Evolutionary conservation across 2,888 invertebrate genomes (phyloP), one percentile per base, ranked within the genome.

Genomic region (Operophtera brumata): DNA sequence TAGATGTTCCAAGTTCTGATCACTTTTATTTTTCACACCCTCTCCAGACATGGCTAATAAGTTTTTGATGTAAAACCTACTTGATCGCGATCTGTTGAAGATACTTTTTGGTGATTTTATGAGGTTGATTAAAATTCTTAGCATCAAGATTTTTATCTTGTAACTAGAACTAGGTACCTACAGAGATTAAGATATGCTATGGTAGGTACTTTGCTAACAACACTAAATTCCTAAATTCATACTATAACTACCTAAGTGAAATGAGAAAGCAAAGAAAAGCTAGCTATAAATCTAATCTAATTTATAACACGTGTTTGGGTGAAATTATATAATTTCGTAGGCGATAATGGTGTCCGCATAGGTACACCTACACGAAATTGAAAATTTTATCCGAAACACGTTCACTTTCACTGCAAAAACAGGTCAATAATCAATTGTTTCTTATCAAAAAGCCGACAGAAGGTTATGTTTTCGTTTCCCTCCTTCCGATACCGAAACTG

Each of bases 31-130:
- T 75, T 82, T 82, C 0, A 62, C 53, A 43, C 64, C 50, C 8
- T 71, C 69, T 47, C 62, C 67, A 8, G 77, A 73, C 84, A 86
- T 85, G 49, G 62, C 74, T 10, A 65, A 26, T 14, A 61, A 44
- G 35, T 64, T 68, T 45, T 47, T 47, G 5, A 44, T 36, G 10
- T n/a, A 44, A 45, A 48, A 42, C n/a, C 30, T 41, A 20, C 46
- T 48, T 44, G 32, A 26, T 44, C 30, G 35, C 7, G 39, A 14
- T 46, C 36, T 59, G n/a, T 37, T 51, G 48, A 58, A 57, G 20
- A 64, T 57, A 55, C 25, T 64, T 48, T 52, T 56, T 12, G 57
- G 53, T 55, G 60, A 62, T 49, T 44, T 64, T 50, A 65, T 47
- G 45, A 69, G 11, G 52, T 66, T 64, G 46, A 55, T 57, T 9